A percentile compares a stretch with the other conserved stretches of the same genome.
These are phyloP conservation scores for Capreolus pygargus DNA, from an alignment of 2,113 vertebrate genomes.

Conservation along the genomic window DNA sequence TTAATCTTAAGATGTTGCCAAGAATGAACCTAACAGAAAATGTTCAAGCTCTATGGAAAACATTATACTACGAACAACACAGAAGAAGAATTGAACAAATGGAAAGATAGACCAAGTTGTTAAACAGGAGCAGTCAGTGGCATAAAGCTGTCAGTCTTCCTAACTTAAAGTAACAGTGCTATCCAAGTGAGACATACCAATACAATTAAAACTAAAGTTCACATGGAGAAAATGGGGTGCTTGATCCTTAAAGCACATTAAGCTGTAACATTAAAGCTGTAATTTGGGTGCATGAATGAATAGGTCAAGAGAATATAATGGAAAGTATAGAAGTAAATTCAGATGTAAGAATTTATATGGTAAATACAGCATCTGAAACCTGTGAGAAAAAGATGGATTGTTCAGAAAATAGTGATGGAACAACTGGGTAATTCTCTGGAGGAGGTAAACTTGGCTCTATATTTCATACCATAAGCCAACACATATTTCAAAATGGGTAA, in stretches of 20 bases:
- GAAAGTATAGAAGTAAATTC: not conserved
- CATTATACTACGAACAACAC: not conserved
- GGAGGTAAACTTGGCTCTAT: not conserved
- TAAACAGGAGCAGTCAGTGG: not conserved
- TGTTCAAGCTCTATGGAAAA: not conserved
- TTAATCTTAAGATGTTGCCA: not conserved
- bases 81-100: constrained; percentile 12
- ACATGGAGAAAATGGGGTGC: not conserved
- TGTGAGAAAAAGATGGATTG: not conserved
- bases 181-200: not conserved
- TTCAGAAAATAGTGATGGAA: not conserved
- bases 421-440: not conserved
- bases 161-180: not conserved
- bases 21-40: constrained; percentile 1
- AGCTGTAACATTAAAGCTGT: not conserved
- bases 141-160: not conserved
- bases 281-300: not conserved
- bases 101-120: not conserved
- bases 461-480: not conserved
- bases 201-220: not conserved
- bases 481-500: not conserved
- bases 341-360: not conserved
- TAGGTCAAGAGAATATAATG: not conserved
- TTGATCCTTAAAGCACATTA: not conserved
- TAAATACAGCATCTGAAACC: not conserved